phyloP scores from a whole-genome alignment of 2,113 vertebrate species.

The Oreochromis niloticus region DNA sequence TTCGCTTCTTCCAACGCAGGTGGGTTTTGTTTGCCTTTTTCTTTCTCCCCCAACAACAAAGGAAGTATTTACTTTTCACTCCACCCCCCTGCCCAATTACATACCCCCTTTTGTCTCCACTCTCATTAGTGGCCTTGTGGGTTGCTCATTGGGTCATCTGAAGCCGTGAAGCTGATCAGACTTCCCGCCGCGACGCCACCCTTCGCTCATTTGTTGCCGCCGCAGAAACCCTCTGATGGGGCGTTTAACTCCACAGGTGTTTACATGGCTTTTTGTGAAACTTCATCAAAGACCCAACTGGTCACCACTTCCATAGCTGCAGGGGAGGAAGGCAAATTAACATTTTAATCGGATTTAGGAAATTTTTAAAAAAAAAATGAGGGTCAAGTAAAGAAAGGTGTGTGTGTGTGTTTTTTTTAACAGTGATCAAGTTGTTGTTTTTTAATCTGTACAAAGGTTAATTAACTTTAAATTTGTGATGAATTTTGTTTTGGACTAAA shows the following conservation, averaged over 20 bases:
- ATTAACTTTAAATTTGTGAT: not conserved
- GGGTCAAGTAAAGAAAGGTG: not conserved
- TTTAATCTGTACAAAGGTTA: not conserved
- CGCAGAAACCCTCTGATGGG: not conserved
- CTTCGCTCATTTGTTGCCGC: not conserved
- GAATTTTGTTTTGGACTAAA: not conserved
- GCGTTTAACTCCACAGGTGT: not conserved
- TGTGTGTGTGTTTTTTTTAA: not conserved
- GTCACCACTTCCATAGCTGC: not conserved
- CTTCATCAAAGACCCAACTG: not conserved
- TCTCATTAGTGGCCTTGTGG: slow-evolving; percentile 21
- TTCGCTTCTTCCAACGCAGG: not conserved
- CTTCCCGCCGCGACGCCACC: slow-evolving; percentile 21
- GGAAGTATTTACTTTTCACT: not conserved
- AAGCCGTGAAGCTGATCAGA: slow-evolving; percentile 26
- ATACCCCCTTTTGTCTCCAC: slow-evolving; percentile 15
- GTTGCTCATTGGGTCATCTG: slow-evolving; percentile 45
- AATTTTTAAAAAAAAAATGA: not conserved
- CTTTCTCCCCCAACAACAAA: not conserved
- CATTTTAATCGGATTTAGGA: not conserved
- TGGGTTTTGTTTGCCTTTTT: not conserved
- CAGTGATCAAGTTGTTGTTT: not conserved
- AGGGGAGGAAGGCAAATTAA: not conserved
- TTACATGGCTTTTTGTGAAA: not conserved
- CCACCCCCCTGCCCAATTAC: not conserved